Base-by-base conservation (phyloP, 1,140 invertebrate genomes). In the Lordiphosa clarofinis region DNA sequence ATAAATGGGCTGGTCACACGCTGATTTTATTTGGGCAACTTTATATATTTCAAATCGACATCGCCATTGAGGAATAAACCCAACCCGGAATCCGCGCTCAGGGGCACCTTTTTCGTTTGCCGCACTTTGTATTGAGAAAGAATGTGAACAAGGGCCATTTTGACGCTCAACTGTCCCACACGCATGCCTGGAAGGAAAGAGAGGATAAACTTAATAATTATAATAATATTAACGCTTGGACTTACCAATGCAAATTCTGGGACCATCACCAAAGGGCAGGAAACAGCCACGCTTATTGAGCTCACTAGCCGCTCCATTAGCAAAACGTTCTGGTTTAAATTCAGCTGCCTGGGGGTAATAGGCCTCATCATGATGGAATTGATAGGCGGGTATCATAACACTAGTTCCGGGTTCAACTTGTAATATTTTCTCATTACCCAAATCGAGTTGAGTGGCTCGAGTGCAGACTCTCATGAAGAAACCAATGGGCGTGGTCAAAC, bases 191-290 rank as follows among this genome's bases (percentile, higher is more conserved):
- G 0, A 2, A 52, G 53, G 24, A 52, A 44, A 52, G 8, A 12
- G 1, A 37, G 24, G 13, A 36, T 9, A 4, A 13, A n/a, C 15
- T 36, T 8, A 15, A 15, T 15, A n/a, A n/a, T n/a, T n/a, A n/a
- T n/a, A n/a, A n/a, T n/a, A n/a, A n/a, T n/a, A n/a, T n/a, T n/a
- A n/a, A n/a, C n/a, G n/a, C n/a, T n/a, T 15, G 13, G 13, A 67
- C 67, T 54, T 11, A 82, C 91, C 91, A 43, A 94, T 90, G 61
- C 93, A 94, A 67, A 92, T 92, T 35, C 93, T 79, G 0, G 91
- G 91, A 13, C 93, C 93, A 57, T 92, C 92, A 0, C 93, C 92
- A 65, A 94, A 94, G 2, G 93, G 91, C 44, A 93, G 66, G 1
- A 78, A 62, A 3, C 60, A 56, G 4, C 87, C 82, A 4, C 62